Base-by-base conservation (phyloP, 2,888 invertebrate genomes). In the Macrophya alboannulata region DNA sequence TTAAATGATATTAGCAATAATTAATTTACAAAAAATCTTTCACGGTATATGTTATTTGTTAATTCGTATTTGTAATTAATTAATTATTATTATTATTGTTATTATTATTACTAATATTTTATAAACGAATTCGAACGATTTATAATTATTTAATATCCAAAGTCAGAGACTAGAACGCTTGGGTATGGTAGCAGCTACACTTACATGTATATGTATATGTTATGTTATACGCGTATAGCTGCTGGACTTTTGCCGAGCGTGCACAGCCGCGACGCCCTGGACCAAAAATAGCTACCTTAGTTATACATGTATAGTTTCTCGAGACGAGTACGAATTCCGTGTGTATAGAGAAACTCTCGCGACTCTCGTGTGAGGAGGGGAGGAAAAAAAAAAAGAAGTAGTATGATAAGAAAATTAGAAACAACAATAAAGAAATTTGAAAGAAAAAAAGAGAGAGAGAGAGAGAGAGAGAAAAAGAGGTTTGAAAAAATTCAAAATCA, bases 121-220 rank as follows among this genome's bases (percentile, higher is more conserved):
- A n/a, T n/a, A 1, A 6, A 55, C 6, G 6, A 55, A n/a, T 31
- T 31, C 1, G n/a, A 55, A 4, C 1, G 6, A 43, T 55, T n/a
- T 55, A n/a, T 55, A 8, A 8, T n/a, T n/a, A 55, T n/a, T n/a
- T 17, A 55, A 43, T 40, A 72, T 43, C 9, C 12, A 37, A 72
- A 40, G 68, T 15, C 15, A 68, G 68, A 68, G 37, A 68, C 68
- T 68, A 68, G 37, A 68, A 68, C 68, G 68, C 37, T 68, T 68
- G 68, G 68, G 31, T 37, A 68, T 68, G 37, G 15, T 0, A 37
- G 17, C 17, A 68, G 68, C 68, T 15, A 6, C 6, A 15, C 6
- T 68, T 37, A 21, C 25, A 62, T 10, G 5, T 25, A n/a, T n/a
- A 8, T 55, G 12, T 62, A 62, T 31, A 31, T 31, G 31, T 31